Conservation (phyloP, 2,888 invertebrate genomes). For the Drosophila nr. perissopoda region DNA sequence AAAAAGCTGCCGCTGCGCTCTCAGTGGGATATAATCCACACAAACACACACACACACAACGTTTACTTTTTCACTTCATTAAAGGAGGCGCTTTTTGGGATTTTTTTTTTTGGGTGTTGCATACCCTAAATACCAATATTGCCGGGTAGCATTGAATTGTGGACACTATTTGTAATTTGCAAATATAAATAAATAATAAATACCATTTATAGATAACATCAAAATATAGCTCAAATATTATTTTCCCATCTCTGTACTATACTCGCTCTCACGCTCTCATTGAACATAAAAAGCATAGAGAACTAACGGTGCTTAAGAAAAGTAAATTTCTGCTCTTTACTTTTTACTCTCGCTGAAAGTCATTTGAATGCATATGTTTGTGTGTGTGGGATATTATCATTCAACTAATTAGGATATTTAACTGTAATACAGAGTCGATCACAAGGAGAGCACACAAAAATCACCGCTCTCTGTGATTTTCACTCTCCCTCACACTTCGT, state of each 20-base stretch:
- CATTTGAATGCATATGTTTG: not conserved
- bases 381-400: not conserved
- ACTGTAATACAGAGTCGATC: not conserved
- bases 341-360: not conserved
- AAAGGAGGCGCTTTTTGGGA: constrained; percentile 64
- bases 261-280: not conserved
- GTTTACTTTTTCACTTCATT: constrained; percentile 78
- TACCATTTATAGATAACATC: not conserved
- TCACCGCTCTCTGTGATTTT: not conserved
- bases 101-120: not conserved
- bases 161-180: not conserved
- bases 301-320: no score
- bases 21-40: constrained; percentile 48
- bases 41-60: constrained; percentile 13
- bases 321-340: not conserved
- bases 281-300: no score
- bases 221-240: not conserved
- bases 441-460: not conserved
- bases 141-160: not conserved
- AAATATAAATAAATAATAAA: not conserved
- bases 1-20: constrained; percentile 37
- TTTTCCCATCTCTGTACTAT: not conserved
- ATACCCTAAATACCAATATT: constrained; percentile 4
- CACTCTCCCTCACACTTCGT: not conserved
- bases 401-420: not conserved